Conservation (phyloP, 2,797 vertebrate genomes). For the Odontamblyopus lacepedii region DNA sequence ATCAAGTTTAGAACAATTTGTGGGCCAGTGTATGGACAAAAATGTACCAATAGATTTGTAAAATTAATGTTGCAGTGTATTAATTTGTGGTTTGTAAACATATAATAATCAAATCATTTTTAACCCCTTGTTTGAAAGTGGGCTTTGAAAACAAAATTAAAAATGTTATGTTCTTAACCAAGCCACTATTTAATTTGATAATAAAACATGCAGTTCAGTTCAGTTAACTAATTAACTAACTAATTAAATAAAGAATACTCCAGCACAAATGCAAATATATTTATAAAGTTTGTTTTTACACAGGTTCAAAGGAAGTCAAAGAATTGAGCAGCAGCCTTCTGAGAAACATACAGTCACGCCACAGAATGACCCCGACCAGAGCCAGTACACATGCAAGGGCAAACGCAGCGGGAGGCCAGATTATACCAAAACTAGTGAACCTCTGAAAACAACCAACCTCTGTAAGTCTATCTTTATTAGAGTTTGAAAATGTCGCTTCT, state of each 20-base stretch:
- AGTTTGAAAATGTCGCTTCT: background rate
- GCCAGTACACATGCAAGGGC: conserved; percentile 67
- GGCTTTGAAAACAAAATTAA: background rate
- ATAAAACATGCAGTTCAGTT: background rate
- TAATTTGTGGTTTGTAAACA: too few species aligned
- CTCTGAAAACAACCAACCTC: conserved; percentile 69
- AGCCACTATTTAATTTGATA: background rate
- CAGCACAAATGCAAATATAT: conserved; percentile 3
- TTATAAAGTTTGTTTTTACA: conserved; percentile 2
- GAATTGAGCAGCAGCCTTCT: accelerated
- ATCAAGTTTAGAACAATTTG: too few species aligned
- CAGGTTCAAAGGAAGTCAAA: conserved; percentile 45
- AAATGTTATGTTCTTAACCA: background rate
- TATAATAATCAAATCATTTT: background rate
- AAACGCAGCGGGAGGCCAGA: conserved; percentile 39
- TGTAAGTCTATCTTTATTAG: conserved; percentile 55
- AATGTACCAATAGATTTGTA: too few species aligned
- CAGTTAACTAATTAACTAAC: too few species aligned
- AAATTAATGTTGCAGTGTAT: too few species aligned
- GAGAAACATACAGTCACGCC: conserved; percentile 49
- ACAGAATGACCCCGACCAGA: conserved; percentile 55
- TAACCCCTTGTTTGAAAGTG: background rate
- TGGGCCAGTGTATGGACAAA: too few species aligned
- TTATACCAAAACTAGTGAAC: conserved; percentile 51
- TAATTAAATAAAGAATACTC: background rate